Evolutionary conservation across 30 jellyfish, hydroid and myxozoan genomes (phyloP).

Genomic region (Turritopsis dohrnii): DNA sequence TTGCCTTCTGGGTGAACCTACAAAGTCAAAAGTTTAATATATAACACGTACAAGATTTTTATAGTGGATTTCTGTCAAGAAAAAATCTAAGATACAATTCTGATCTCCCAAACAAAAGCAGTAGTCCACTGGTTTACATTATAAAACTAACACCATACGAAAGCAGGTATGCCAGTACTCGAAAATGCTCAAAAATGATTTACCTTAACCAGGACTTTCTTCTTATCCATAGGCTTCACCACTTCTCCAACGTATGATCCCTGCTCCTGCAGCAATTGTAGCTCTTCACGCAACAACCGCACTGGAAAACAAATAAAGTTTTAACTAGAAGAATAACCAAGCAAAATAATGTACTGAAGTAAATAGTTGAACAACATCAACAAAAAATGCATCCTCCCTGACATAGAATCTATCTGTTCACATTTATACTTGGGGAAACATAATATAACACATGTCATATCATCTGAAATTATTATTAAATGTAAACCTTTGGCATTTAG

Average conservation of each 20-base stretch:
- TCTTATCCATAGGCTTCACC: slow-evolving; percentile 92
- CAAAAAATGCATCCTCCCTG: too few species aligned
- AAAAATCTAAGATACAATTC: too few species aligned
- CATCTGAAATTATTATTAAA: background rate
- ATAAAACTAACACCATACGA: background rate
- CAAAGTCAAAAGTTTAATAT: background rate
- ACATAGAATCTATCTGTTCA: too few species aligned
- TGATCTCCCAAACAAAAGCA: too few species aligned
- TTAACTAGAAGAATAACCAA: too few species aligned
- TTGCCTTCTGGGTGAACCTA: slow-evolving; percentile 99
- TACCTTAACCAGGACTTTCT: slow-evolving; percentile 97
- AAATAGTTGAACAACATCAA: too few species aligned
- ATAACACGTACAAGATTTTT: too few species aligned
- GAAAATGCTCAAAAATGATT: background rate
- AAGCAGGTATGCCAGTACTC: background rate
- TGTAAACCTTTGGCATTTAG: slow-evolving; percentile 88
- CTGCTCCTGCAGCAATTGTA: slow-evolving; percentile 85
- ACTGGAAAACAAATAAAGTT: too few species aligned
- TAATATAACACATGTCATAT: background rate
- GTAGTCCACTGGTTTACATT: background rate
- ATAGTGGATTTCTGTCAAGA: too few species aligned
- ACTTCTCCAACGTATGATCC: slow-evolving; percentile 99
- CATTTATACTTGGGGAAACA: background rate
- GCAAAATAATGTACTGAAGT: too few species aligned
- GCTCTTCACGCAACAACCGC: slow-evolving; percentile 82